Conservation (phyloP, 2,797 vertebrate species). For the Rhinogobio ventralis region DNA sequence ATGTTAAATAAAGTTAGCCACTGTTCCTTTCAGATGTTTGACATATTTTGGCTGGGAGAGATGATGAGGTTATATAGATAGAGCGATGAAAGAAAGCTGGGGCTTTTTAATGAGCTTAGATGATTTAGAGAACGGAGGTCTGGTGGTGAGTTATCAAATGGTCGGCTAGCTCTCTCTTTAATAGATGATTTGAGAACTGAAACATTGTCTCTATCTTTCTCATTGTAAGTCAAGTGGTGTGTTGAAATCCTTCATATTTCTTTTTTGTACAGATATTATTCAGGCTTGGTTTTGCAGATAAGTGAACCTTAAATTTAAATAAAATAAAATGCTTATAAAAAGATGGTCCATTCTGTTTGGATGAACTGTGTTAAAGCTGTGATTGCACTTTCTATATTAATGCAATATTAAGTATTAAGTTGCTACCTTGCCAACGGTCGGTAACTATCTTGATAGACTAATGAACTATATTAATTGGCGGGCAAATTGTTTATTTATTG, state of each 20-base stretch:
- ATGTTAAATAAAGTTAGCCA: conserved; percentile 2
- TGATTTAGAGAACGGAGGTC: conserved; percentile 27
- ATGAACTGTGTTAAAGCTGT: not conserved
- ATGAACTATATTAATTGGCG: not conserved
- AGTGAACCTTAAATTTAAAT: not conserved
- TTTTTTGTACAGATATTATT: not conserved
- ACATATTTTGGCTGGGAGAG: conserved; percentile 6
- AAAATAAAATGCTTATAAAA: conserved; percentile 3
- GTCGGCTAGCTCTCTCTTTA: conserved; percentile 2
- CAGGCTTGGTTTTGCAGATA: not conserved
- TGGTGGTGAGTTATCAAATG: conserved; percentile 13
- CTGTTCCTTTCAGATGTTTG: not conserved
- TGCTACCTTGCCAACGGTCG: not conserved
- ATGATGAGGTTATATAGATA: conserved; percentile 42
- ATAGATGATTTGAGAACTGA: conserved; percentile 34
- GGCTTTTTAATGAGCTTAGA: conserved; percentile 39
- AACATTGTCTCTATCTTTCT: conserved; percentile 13
- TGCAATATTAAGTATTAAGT: not conserved
- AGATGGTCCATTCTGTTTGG: not conserved
- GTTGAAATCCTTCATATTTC: not conserved
- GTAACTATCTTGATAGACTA: not conserved
- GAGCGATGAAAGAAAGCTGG: conserved; percentile 15
- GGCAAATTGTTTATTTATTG: not conserved
- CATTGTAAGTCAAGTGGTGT: not conserved
- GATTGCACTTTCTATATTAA: not conserved